Conservation (phyloP, 2,113 vertebrate genomes). For the Stictonetta naevosa region DNA sequence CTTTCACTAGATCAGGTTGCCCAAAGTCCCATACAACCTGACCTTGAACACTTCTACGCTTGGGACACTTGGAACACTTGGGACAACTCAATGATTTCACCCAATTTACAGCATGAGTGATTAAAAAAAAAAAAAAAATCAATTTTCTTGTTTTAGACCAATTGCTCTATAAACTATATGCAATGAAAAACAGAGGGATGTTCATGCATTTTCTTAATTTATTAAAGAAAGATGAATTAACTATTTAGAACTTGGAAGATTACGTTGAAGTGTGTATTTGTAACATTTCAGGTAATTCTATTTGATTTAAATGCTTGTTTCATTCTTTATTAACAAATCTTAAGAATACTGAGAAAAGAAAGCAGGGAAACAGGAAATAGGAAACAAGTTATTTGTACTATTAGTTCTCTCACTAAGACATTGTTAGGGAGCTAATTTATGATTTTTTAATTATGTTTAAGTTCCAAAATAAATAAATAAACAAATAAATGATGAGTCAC, state of each 20-base stretch:
- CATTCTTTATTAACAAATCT: background rate
- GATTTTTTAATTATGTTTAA: background rate
- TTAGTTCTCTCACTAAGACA: background rate
- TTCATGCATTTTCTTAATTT: background rate
- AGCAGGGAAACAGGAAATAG: background rate
- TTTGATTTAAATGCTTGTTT: background rate
- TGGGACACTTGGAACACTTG: too few relatives aligned
- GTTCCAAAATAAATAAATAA: background rate
- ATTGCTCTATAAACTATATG: background rate
- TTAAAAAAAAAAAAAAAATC: fast-evolving
- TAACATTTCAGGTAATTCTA: background rate
- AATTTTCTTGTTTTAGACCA: background rate
- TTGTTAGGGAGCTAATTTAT: background rate
- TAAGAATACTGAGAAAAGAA: background rate
- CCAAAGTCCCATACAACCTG: background rate
- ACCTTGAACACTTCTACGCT: too few relatives aligned
- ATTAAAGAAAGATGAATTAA: background rate
- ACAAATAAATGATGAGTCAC: background rate
- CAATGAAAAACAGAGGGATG: background rate
- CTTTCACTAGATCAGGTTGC: background rate
- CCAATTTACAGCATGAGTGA: background rate
- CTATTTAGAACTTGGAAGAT: background rate
- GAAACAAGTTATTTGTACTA: background rate
- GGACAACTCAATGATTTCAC: background rate
- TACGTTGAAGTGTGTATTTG: background rate